These are phyloP conservation scores for Oceanodroma tethys DNA, from an alignment of 2,113 vertebrate species.

Conservation along the genomic window DNA sequence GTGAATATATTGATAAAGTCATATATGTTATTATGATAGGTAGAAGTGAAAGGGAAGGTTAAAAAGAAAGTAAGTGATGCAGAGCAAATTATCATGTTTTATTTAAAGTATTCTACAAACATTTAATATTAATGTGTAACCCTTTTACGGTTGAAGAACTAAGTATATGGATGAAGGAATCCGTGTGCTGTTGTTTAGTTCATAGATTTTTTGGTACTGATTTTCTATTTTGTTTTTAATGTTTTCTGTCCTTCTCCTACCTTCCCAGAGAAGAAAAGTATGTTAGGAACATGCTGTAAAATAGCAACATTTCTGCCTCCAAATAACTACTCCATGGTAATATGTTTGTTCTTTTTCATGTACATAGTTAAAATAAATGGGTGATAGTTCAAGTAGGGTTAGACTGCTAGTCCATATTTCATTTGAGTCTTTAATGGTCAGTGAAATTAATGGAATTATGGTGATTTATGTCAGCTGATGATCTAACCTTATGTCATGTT, in stretches of 20 bases:
- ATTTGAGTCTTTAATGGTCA: background rate
- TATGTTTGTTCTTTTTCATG: background rate
- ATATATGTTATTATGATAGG: background rate
- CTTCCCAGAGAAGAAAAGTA: background rate
- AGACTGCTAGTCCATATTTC: background rate
- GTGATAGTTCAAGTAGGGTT: background rate
- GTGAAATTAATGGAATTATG: background rate
- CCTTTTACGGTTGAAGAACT: background rate
- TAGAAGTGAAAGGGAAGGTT: background rate
- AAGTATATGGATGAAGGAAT: background rate
- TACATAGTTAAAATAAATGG: background rate
- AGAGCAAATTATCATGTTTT: background rate
- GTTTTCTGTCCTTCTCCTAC: background rate
- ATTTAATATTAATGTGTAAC: background rate
- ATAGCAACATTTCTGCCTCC: background rate
- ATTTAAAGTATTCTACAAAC: background rate
- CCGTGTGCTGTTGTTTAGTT: background rate
- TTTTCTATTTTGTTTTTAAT: background rate
- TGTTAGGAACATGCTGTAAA: background rate
- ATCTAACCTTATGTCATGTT: background rate
- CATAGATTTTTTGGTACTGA: background rate
- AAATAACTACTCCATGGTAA: background rate
- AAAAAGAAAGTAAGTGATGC: background rate
- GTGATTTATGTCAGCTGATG: slow-evolving; percentile 8
- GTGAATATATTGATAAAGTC: background rate